Conservation (phyloP, 2,113 vertebrate genomes). For the Leptosomus discolor region DNA sequence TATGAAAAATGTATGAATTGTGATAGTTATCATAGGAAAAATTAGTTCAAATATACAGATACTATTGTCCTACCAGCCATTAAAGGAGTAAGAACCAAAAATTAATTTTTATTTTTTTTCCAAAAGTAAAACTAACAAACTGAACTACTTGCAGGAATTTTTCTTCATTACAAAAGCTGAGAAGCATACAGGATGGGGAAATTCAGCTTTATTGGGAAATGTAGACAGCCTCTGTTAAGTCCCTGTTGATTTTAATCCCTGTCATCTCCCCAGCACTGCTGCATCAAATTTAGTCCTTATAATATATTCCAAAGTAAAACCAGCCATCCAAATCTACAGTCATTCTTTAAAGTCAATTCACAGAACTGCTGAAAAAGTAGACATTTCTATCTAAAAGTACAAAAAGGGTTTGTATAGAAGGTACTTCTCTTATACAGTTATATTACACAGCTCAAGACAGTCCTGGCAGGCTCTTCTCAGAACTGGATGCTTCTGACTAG, state of each 20-base stretch:
- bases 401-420: constrained; percentile 78
- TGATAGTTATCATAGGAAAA: constrained; percentile 59
- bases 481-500: constrained; percentile 32
- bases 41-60: constrained; percentile 74
- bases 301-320: constrained; percentile 39
- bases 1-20: constrained; percentile 53
- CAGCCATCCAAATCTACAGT: constrained; percentile 59
- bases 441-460: constrained; percentile 72
- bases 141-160: constrained; percentile 7
- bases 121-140: constrained; percentile 50
- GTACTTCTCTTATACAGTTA: constrained; percentile 77
- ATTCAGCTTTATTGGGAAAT: constrained; percentile 11
- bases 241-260: constrained; percentile 15
- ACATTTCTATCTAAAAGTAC: constrained; percentile 79
- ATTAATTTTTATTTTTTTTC: neutral
- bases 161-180: constrained; percentile 26
- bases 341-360: constrained; percentile 69
- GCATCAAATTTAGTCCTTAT: constrained; percentile 11
- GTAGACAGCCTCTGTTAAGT: neutral
- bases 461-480: constrained; percentile 61
- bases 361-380: constrained; percentile 79
- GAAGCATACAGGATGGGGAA: neutral
- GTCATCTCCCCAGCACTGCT: constrained; percentile 20
- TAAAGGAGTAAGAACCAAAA: constrained; percentile 35
- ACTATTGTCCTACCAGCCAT: constrained; percentile 29